These are phyloP conservation scores for Brachyrhaphis roseni DNA, from an alignment of 2,797 vertebrate genomes.

Conservation along the genomic window DNA sequence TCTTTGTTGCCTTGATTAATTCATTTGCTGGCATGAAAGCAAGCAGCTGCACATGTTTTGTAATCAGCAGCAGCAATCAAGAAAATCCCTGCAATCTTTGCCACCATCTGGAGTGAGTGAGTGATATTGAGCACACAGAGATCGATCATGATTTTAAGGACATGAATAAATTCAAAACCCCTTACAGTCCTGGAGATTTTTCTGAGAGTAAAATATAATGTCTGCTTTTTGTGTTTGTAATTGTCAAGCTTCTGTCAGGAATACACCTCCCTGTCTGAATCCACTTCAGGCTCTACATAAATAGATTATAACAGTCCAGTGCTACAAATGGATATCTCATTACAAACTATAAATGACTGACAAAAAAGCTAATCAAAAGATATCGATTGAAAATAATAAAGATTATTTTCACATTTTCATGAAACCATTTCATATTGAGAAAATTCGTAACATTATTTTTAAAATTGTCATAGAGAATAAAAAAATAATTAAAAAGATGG, in stretches of 20 bases:
- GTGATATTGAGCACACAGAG: slow-evolving; percentile 18
- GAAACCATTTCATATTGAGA: neutral
- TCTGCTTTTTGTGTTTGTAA: neutral
- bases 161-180: neutral
- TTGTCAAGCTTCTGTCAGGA: neutral
- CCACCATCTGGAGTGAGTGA: slow-evolving; percentile 29
- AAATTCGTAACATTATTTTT: neutral
- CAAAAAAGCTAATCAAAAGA: slow-evolving; percentile 8
- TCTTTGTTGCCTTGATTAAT: slow-evolving; percentile 77
- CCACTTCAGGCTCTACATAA: neutral
- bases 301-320: neutral
- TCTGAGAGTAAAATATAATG: slow-evolving; percentile 5
- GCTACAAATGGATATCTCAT: slow-evolving; percentile 7
- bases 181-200: neutral
- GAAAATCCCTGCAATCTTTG: slow-evolving; percentile 48
- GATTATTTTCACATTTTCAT: neutral
- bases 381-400: neutral
- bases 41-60: slow-evolving; percentile 76
- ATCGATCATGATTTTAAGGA: slow-evolving; percentile 25
- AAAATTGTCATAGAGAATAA: neutral
- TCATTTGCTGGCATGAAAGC: slow-evolving; percentile 61
- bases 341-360: neutral
- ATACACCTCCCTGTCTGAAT: neutral
- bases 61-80: slow-evolving; percentile 70
- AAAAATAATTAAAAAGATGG: neutral